Base-by-base conservation (phyloP, 2,888 invertebrate genomes). In the Lissonota sp. region DNA sequence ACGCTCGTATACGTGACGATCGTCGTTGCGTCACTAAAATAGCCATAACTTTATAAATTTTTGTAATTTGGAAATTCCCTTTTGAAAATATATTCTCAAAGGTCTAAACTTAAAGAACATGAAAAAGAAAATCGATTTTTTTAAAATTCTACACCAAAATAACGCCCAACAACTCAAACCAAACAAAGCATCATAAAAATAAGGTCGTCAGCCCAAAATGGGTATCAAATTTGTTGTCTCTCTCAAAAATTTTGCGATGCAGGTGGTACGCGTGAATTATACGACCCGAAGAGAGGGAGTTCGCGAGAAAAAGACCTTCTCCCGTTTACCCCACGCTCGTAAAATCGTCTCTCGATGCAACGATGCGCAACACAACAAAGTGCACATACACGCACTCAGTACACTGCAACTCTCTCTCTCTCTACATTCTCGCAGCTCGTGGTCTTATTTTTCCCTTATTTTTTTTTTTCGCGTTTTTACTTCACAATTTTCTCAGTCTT, bases 381-480 rank as follows among this genome's bases (percentile, higher is more conserved):
- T 40, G 55, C 53, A 53, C 26, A 26, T 69, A 55, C 58, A 75
- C 71, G 70, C 71, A 51, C 66, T 53, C 14, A 14, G 44, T 66
- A 16, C 71, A 67, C 63, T 62, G 57, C 57, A 57, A 76, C 72
- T 63, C 51, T 49, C 62, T 46, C 62, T 71, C 16, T 26, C 49
- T 55, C 55, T 8, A 26, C 10, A n/a, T 42, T 79, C 73, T 67
- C 58, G n/a, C 70, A 42, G 60, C 66, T 62, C 10, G 37, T 55
- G 39, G 40, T 73, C 46, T 58, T 73, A 73, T 73, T 72, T 78
- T 16, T 26, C 6, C 7, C 53, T 58, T 70, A 60, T 63, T 69
- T 79, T 78, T 79, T 80, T 74, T 76, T 79, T 83, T 53, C 37
- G 12, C 49, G 5, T 76, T 73, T 66, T 39, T 76, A 53, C 58